Base-by-base conservation (phyloP, 2,113 vertebrate genomes). In the Oceanites oceanicus region DNA sequence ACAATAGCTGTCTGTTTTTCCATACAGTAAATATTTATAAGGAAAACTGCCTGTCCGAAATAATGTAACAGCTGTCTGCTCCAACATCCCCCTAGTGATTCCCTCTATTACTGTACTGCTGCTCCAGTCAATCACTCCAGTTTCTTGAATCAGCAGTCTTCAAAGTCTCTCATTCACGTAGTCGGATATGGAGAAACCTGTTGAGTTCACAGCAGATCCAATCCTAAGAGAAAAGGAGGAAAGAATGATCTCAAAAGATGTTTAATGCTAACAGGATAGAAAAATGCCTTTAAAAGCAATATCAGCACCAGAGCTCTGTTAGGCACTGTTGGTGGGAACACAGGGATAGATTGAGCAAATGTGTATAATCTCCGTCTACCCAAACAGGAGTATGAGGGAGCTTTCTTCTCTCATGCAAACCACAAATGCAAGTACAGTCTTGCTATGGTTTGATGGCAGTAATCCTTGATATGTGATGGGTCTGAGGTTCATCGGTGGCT, bases 11-110 rank as follows among this genome's bases (percentile, higher is more conserved):
- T 81, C 79, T 97, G 86, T 96, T 96, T 96, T 94, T 95, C 90
- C 92, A 95, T 87, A 95, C 71, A 94, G 96, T 97, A 79, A 58
- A 93, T 97, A 96, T 97, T 98, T 96, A 93, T 97, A 95, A 95
- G 92, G 55, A 94, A 95, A 95, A 92, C 95, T 97, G 90, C 47
- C 77, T 93, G 86, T 83, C 93, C 44, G 11, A 72, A 92, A 85
- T 88, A 83, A 95, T 94, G 63, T 65, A 91, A 76, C 87, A 91
- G 80, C 75, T 96, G 86, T 94, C 90, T 93, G 29, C 68, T 90
- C 90, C 80, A 93, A 65, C 92, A 93, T 92, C 75, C 62, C 93
- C 95, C 92, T 86, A 79, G 81, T 65, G 86, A 91, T 84, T 95
- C 77, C 50, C n/a, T 92, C 68, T 88, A 84, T 96, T 94, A 88